Evolutionary conservation across 2,797 vertebrate genomes (phyloP), one percentile per base, ranked within the genome.

Genomic region (Poecilia velifera): DNA sequence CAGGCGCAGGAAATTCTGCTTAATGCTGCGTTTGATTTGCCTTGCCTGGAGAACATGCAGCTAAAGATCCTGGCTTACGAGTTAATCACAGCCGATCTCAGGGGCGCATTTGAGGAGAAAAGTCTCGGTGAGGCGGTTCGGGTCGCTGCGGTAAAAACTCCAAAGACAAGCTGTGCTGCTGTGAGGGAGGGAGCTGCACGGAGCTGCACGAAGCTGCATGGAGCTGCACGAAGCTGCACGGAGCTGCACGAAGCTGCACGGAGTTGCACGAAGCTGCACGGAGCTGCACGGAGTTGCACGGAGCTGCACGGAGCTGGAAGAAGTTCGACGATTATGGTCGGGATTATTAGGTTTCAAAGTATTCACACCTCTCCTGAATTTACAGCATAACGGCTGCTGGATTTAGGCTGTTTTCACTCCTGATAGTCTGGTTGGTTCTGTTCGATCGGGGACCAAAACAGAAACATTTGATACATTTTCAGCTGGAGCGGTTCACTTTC

Each of bases 61-160:
- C 47, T 73, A 12, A 39, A 51, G 55, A 3, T 41, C 47, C 49
- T 47, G 31, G 31, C 16, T 73, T 55, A 55, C 55, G 22, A 74
- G 72, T 53, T 22, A 55, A 55, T 55, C 25, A 74, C 72, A 74
- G 20, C 72, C 34, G 51, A 73, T 51, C 47, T 53, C 72, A 16
- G 68, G 39, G 68, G 25, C 41, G 13, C 0, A 12, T 71, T 71
- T 73, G 31, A 73, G 72, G 3, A 53, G 47, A 25, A 53, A 73
- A 36, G n/a, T 25, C 72, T 73, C 1, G 6, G 20, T 53, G 49
- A 74, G 49, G 34, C 12, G 6, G 51, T 4, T 51, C 5, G 20
- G 31, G 13, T 73, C 10, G 49, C 31, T 39, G 28, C 46, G 0
- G 46, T 2, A 51, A 47, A 51, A 14, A 39, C 49, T 14, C 39